Base-by-base conservation (phyloP, 1,140 invertebrate species). In the Tetranychus cinnabarinus region DNA sequence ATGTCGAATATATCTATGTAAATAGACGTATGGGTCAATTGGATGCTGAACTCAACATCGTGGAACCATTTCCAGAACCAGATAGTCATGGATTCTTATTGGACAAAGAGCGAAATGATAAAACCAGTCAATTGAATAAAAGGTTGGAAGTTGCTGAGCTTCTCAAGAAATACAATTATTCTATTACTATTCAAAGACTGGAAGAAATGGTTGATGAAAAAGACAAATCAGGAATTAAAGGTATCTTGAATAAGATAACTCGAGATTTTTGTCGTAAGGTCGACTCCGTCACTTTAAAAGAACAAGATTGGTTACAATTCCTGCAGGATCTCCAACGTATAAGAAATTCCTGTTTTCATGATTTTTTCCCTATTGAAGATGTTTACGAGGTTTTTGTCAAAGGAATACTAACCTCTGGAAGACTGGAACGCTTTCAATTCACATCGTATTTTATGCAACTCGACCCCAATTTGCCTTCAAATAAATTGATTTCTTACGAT, bases 311-410 rank as follows among this genome's bases (percentile, higher is more conserved):
- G 76, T 71, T 68, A 50, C 64, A 70, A 46, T 65, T 79, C n/a
- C 69, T 78, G 58, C 67, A 68, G 55, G 79, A 81, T 64, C 75
- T 82, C 66, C 68, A 80, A 61, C 72, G 77, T 61, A 72, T 82
- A 61, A 78, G 63, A 69, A 73, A 59, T 69, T 77, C 61, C 73
- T 78, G 6, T 81, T 79, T 65, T 65, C 64, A 0, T 31, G 7
- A 60, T 6, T 76, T 72, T 64, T 67, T 78, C 10, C 66, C 70
- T 7, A 63, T 67, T 34, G 62, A 70, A 37, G 59, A 71, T 5
- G 75, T 75, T 64, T 73, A 74, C 68, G 73, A 77, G 74, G 73
- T 76, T 39, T 72, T 75, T 65, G 72, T 74, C 2, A 71, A 73
- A 54, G 74, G 73, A 59, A 64, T 79, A 39, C 66, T 79, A 33